These are phyloP conservation scores for Ferdinandea cuprea DNA, from an alignment of 2,888 invertebrate species.

Conservation along the genomic window DNA sequence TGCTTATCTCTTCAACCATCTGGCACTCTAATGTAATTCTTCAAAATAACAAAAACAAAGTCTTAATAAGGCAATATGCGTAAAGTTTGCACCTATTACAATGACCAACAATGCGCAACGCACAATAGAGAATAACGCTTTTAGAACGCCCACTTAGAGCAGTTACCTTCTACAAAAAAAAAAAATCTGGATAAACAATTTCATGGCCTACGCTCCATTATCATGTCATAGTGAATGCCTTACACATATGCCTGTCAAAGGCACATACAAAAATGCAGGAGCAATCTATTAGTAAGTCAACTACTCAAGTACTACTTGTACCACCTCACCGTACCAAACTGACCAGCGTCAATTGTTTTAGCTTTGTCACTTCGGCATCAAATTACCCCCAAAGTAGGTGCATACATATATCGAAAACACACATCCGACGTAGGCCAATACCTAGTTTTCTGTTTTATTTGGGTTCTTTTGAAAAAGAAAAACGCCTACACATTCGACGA, in stretches of 20 bases:
- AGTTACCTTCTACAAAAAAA: constrained; percentile 37
- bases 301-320: constrained; percentile 25
- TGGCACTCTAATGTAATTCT: constrained; percentile 8
- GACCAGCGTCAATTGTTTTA: constrained; percentile 45
- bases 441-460: constrained; percentile 46
- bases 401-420: neutral
- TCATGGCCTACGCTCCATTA: constrained; percentile 59
- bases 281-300: constrained; percentile 48
- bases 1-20: neutral
- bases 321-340: too few species aligned
- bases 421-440: constrained; percentile 39
- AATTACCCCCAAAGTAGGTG: constrained; percentile 20
- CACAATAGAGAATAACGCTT: constrained; percentile 30
- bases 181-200: neutral
- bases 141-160: constrained; percentile 56
- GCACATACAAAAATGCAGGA: constrained; percentile 63
- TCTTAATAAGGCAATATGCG: constrained; percentile 15
- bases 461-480: constrained; percentile 31
- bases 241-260: constrained; percentile 53
- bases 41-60: constrained; percentile 8
- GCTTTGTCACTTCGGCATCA: constrained; percentile 40
- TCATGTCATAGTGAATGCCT: constrained; percentile 53
- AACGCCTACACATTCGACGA: constrained; percentile 50
- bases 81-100: constrained; percentile 2
- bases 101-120: constrained; percentile 21